Evolutionary conservation across 2,888 invertebrate species (phyloP).

Genomic region (Nymphalis polychloros): DNA sequence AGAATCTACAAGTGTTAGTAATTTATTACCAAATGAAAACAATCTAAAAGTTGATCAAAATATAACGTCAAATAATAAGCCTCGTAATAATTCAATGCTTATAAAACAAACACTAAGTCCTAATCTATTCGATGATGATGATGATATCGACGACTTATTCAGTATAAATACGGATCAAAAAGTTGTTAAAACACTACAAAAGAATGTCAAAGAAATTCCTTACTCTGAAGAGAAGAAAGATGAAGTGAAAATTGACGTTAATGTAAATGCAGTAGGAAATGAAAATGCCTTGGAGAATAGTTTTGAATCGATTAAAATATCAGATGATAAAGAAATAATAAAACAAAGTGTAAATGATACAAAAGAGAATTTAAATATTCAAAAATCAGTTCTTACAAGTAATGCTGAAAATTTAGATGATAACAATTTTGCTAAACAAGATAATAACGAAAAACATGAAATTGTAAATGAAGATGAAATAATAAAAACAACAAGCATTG

Average conservation of each 20-base stretch:
- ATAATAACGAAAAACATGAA: neutral
- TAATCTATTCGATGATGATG: constrained; percentile 57
- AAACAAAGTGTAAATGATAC: neutral
- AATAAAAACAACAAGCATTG: neutral
- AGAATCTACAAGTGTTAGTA: constrained; percentile 16
- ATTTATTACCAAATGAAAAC: constrained; percentile 22
- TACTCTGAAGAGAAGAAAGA: constrained; percentile 20
- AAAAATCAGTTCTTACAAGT: neutral
- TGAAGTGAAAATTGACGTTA: neutral
- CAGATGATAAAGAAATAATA: neutral
- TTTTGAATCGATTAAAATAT: neutral
- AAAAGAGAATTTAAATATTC: neutral
- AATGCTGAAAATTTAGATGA: constrained; percentile 23
- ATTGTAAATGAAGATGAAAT: neutral
- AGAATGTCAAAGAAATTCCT: neutral
- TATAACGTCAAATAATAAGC: constrained; percentile 25
- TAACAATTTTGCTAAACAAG: constrained; percentile 10
- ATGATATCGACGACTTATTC: constrained; percentile 43
- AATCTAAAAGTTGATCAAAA: constrained; percentile 21
- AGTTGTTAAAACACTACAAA: constrained; percentile 13
- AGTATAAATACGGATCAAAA: constrained; percentile 25
- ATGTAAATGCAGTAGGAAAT: neutral
- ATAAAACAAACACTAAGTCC: constrained; percentile 32
- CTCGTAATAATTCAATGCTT: constrained; percentile 15
- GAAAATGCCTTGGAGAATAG: neutral